These are phyloP conservation scores for Colius striatus DNA, from an alignment of 2,113 vertebrate species.

Conservation along the genomic window DNA sequence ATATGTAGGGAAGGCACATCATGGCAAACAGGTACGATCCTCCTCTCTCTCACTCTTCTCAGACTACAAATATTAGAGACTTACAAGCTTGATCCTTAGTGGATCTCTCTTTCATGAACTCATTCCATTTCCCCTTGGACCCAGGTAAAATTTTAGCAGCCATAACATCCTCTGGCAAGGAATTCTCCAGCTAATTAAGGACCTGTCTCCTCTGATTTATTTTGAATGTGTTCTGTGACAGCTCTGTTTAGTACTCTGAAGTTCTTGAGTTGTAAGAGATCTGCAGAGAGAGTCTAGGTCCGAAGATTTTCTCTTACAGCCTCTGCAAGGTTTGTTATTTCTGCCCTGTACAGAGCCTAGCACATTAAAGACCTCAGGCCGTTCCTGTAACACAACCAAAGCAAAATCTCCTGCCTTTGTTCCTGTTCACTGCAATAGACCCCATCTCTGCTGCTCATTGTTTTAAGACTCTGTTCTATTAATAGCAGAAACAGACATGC, in stretches of 20 bases:
- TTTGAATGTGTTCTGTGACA: not conserved
- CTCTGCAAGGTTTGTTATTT: not conserved
- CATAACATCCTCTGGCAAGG: not conserved
- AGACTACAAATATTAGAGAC: not conserved
- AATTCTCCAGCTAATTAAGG: not conserved
- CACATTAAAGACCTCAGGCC: not conserved
- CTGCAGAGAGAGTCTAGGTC: not conserved
- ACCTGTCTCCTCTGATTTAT: not conserved
- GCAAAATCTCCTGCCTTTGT: constrained; percentile 34
- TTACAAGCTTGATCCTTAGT: not conserved
- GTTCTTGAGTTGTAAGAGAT: not conserved
- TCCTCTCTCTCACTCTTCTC: not conserved
- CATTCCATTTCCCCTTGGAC: not conserved
- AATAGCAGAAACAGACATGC: constrained; percentile 63
- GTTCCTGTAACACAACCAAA: not conserved
- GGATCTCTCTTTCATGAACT: not conserved
- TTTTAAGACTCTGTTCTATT: constrained; percentile 65
- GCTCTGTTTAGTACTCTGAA: not conserved
- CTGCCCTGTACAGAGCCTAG: not conserved
- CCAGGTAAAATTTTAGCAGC: not conserved
- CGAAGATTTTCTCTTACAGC: not conserved
- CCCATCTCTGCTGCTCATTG: constrained; percentile 46
- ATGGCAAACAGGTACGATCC: not conserved
- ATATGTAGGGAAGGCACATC: not conserved
- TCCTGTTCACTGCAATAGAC: constrained; percentile 26